Evolutionary conservation across 2,888 invertebrate species (phyloP), one percentile per base, ranked within the genome.

Genomic region (Herminia tarsipennalis): DNA sequence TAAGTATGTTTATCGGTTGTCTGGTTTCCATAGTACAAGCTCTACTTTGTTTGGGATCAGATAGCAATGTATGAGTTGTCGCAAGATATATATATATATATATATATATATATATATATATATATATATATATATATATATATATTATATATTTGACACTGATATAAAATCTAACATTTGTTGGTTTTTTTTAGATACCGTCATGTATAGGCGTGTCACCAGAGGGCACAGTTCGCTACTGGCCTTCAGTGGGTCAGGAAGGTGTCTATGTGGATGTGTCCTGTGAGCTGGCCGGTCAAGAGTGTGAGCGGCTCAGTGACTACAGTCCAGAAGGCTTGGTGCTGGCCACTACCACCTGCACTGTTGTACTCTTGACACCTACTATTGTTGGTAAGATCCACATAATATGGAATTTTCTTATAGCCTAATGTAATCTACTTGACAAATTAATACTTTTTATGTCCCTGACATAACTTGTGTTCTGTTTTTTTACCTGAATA

Each of bases 131-230:
- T n/a, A n/a, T n/a, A n/a, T n/a, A n/a, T n/a, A n/a, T n/a, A n/a
- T n/a, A n/a, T n/a, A n/a, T n/a, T n/a, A n/a, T n/a, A n/a, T n/a
- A n/a, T n/a, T n/a, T n/a, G n/a, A n/a, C n/a, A n/a, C n/a, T n/a
- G n/a, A n/a, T n/a, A n/a, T n/a, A n/a, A n/a, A n/a, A n/a, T n/a
- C n/a, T n/a, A n/a, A n/a, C n/a, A n/a, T n/a, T n/a, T n/a, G n/a
- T n/a, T n/a, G n/a, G n/a, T 17, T 13, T 20, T 17, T 48, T 41
- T n/a, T 43, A 94, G 93, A 92, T 95, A 78, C 96, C 97, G 5
- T 95, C 97, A 0, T 97, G 97, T 71, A 94, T 98, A 64, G 98
- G 98, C 9, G 97, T 98, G 0, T 98, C 98, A 0, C 98, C 98
- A 0, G 98, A 98, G 76, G 98, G 98, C 21, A 94, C 95, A 35